Evolutionary conservation across 2,797 vertebrate genomes (phyloP).

Genomic region (Mormyrops attenuatus): DNA sequence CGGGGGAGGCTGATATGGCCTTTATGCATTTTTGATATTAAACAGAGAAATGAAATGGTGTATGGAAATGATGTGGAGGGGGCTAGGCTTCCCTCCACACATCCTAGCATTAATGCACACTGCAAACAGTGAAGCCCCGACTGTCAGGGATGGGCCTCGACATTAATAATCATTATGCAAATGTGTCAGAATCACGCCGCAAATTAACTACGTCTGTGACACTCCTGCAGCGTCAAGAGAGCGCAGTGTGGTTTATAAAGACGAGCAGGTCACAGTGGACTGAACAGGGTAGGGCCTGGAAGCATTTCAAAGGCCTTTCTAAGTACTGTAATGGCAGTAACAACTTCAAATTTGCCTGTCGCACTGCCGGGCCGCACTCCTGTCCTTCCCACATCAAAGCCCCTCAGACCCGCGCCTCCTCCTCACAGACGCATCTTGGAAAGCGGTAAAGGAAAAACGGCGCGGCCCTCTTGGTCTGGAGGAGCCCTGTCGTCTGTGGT

Average conservation of each 20-base stretch:
- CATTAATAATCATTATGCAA: slow-evolving; percentile 16
- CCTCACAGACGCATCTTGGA: slow-evolving; percentile 13
- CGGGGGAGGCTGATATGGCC: not conserved
- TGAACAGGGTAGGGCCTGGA: slow-evolving; percentile 12
- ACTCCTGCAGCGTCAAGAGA: slow-evolving; percentile 4
- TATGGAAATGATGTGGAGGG: not conserved
- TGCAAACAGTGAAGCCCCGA: not conserved
- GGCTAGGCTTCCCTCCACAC: not conserved
- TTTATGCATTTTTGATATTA: not conserved
- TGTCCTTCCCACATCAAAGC: slow-evolving; percentile 20
- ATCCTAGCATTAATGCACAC: not conserved
- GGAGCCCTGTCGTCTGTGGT: not conserved
- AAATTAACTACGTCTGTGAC: not conserved
- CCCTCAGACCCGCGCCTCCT: not conserved
- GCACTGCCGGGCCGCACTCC: slow-evolving; percentile 5
- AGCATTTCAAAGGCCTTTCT: slow-evolving; percentile 16
- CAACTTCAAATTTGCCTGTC: slow-evolving; percentile 20
- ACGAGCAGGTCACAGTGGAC: slow-evolving; percentile 10
- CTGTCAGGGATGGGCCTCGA: not conserved
- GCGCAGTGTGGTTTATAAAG: not conserved
- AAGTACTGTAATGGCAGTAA: slow-evolving; percentile 25
- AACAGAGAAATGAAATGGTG: not conserved
- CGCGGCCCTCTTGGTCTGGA: slow-evolving; percentile 1
- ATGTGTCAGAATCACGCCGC: not conserved
- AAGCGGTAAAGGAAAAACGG: slow-evolving; percentile 5